These are phyloP conservation scores for Crypturellus tataupa DNA, from an alignment of 2,797 vertebrate species.

Conservation along the genomic window DNA sequence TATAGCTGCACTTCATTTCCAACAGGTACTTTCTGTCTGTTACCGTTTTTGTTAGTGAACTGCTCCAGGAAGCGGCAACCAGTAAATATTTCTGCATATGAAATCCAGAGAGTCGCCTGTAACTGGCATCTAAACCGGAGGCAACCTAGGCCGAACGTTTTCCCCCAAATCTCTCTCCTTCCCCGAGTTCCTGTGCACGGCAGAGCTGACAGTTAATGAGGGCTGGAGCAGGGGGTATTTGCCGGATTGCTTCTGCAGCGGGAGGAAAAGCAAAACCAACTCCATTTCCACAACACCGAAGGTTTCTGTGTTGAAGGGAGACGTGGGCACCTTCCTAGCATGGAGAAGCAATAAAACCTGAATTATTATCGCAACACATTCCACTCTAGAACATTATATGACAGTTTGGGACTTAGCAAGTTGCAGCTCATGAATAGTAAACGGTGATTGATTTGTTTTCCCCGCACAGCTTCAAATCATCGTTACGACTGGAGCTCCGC, in stretches of 20 bases:
- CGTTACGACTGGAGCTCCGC: background rate
- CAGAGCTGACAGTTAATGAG: constrained; percentile 1
- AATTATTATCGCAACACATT: constrained; percentile 14
- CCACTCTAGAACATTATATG: constrained; percentile 22
- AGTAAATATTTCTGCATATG: background rate
- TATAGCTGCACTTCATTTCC: background rate
- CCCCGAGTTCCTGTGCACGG: background rate
- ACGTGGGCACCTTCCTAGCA: background rate
- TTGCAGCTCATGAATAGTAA: constrained; percentile 25
- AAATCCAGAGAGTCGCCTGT: background rate
- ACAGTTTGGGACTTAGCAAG: background rate
- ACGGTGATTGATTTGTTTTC: constrained; percentile 61
- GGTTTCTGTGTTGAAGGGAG: constrained; percentile 13
- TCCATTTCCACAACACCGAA: constrained; percentile 40
- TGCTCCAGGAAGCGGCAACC: background rate
- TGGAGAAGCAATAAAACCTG: constrained; percentile 37
- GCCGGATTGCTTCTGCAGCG: constrained; percentile 7
- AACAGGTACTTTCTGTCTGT: background rate
- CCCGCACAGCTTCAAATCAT: constrained; percentile 28
- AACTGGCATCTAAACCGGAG: background rate
- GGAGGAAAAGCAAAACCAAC: constrained; percentile 45
- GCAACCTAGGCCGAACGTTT: background rate
- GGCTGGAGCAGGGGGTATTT: constrained; percentile 4
- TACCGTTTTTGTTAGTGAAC: background rate
- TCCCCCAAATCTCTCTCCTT: background rate